Evolutionary conservation across 2,797 vertebrate genomes (phyloP), one percentile per base, ranked within the genome.

Genomic region (Caiman crocodilus): DNA sequence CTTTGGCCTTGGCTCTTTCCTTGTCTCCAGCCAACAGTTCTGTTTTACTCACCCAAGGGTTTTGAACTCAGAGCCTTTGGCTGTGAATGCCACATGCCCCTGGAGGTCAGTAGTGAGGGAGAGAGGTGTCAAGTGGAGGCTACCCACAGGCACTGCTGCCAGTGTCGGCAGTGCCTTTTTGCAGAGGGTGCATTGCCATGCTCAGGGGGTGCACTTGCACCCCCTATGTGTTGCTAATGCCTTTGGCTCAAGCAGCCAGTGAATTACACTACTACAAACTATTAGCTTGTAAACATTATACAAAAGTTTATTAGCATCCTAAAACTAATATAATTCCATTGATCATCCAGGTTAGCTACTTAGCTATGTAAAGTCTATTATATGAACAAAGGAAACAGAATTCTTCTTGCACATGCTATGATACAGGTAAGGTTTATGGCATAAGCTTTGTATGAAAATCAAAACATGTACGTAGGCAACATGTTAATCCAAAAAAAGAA

Each of bases 281-380:
- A 79, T 79, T 75, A 63, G 74, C 63, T 69, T 89, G 65, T 67
- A 90, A 93, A n/a, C 55, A 57, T 84, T 50, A 56, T 71, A 32
- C 14, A 55, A 75, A 92, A 71, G 56, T 64, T 79, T 35, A 86
- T 60, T 85, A 67, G 17, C 75, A 35, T 59, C 13, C 42, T 57
- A 58, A 79, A 89, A 64, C 79, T 76, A 69, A 58, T 9, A 63
- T 57, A 60, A 85, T 85, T 91, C 8, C 35, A 35, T 96, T 76
- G 12, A 78, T 91, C 35, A 59, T 74, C 6, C 18, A 35, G 16
- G 15, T 42, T 42, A 57, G 65, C 20, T 69, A 69, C 18, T 32
- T 35, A 32, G 42, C 42, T 42, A 42, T 42, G 42, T 14, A 8
- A 67, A 20, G 20, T 30, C 17, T 2, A 69, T 23, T 23, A 16